phyloP scores from a whole-genome alignment of 2,797 vertebrate species.

The Sebastes jordani region DNA sequence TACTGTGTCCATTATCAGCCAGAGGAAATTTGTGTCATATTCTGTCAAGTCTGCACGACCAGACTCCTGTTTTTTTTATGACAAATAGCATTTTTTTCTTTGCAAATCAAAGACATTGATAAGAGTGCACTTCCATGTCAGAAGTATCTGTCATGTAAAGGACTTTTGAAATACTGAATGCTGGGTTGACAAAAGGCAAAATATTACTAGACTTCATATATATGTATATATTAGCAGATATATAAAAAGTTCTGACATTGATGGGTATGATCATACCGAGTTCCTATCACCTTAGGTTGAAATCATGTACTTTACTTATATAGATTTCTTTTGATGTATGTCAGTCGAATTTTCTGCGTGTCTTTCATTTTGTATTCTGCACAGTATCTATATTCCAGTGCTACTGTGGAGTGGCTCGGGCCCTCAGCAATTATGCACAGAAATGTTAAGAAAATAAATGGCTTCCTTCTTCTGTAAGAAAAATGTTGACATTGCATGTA shows the following conservation, averaged over 20 bases:
- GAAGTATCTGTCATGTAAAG: neutral
- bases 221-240: constrained; percentile 7
- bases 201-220: constrained; percentile 12
- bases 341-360: constrained; percentile 6
- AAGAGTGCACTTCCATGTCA: constrained; percentile 33
- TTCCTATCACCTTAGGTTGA: constrained; percentile 23
- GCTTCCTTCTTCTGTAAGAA: constrained; percentile 34
- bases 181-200: neutral
- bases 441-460: constrained; percentile 59
- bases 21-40: neutral
- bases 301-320: constrained; percentile 6
- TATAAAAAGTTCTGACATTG: constrained; percentile 9
- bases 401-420: constrained; percentile 29
- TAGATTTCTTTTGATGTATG: constrained; percentile 18
- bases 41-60: neutral
- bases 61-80: constrained; percentile 8
- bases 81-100: neutral
- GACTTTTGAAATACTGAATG: constrained; percentile 2
- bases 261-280: neutral
- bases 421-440: constrained; percentile 28
- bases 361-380: constrained; percentile 32
- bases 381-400: constrained; percentile 22
- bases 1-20: neutral
- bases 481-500: neutral
- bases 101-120: constrained; percentile 13